Base-by-base conservation (phyloP, 2,888 invertebrate species). In the Orthosia gracilis region DNA sequence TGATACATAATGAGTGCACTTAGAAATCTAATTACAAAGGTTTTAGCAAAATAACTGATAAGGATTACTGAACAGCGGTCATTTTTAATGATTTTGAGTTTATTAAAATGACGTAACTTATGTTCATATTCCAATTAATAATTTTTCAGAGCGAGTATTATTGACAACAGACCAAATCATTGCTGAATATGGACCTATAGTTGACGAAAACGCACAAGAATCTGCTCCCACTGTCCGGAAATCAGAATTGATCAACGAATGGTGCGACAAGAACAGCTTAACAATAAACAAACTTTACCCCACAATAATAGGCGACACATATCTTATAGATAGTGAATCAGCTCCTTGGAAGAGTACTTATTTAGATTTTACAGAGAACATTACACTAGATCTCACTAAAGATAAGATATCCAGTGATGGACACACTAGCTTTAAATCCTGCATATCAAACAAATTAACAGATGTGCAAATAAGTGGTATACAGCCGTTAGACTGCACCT, bases 131-230 rank as follows among this genome's bases (percentile, higher is more conserved):
- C 4, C 40, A 54, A 49, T 40, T 15, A 11, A 49, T 81, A 9
- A 11, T 54, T 65, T 89, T 96, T 4, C 95, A 97, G 98, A 97
- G 85, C 97, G 97, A 94, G 94, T 98, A 83, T 88, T 97, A 86
- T 92, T 98, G 82, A 97, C 97, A 69, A 97, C 97, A 86, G 97
- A 97, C 80, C 93, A 96, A 85, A 89, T 97, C 82, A 93, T 97
- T 47, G 97, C 97, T 12, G 97, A 97, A 92, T 97, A 97, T 76
- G 94, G 91, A 83, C 91, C 93, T 0, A 86, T 92, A 11, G 76
- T 89, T 72, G 93, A 96, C 82, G 92, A 95, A 54, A 89, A 93
- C 61, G 84, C 90, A 57, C 92, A 88, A 76, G 88, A 89, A 15
- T 85, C 84, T 26, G 85, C 88, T n/a, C 82, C 88, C 7, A 86